A percentile compares a stretch with the other conserved stretches of the same genome.
Evolutionary conservation across 2,797 vertebrate species (phyloP).

Genomic region (Falco rusticolus): DNA sequence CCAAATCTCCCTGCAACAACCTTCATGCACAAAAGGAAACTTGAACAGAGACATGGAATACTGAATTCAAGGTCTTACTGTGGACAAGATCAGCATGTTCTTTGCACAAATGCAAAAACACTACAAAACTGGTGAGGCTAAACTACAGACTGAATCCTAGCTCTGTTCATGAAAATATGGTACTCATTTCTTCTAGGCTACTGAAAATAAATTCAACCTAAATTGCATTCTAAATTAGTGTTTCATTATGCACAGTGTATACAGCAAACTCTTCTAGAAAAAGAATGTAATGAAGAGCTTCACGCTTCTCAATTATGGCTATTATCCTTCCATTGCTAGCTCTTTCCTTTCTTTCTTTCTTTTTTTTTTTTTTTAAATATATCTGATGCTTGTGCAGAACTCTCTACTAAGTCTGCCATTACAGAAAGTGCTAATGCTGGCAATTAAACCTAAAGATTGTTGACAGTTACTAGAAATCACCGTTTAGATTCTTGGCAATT

Average conservation of each 20-base stretch:
- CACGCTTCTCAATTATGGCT: not conserved
- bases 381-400: not conserved
- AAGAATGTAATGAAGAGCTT: not conserved
- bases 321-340: not conserved
- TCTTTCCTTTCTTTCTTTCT: not conserved
- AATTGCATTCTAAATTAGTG: not conserved
- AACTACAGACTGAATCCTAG: not conserved
- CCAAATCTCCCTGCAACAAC: not conserved
- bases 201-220: not conserved
- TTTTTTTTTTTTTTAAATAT: too few species aligned
- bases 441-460: not conserved
- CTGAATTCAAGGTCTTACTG: not conserved
- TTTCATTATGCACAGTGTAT: not conserved
- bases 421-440: not conserved
- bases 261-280: not conserved
- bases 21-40: not conserved
- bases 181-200: not conserved
- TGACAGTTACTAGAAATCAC: not conserved
- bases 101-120: not conserved
- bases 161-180: not conserved
- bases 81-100: not conserved
- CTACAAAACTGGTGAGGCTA: not conserved
- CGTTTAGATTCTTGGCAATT: not conserved
- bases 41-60: not conserved
- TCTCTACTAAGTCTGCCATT: not conserved